Evolutionary conservation across 2,888 invertebrate species (phyloP).

Genomic region (Antheraea yamamai): DNA sequence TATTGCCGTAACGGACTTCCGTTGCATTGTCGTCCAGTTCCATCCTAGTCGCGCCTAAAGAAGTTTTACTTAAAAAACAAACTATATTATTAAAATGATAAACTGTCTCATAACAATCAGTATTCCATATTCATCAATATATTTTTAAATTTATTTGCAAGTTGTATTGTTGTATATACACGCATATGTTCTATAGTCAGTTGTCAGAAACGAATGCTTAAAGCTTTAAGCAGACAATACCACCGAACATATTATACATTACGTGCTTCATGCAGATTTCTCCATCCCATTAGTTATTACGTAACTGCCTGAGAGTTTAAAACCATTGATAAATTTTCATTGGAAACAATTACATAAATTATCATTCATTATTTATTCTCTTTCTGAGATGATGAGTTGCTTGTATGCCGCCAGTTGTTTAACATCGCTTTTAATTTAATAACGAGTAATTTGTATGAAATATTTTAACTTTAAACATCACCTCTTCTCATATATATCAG

Average conservation of each 20-base stretch:
- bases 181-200: not conserved
- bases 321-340: conserved; percentile 7
- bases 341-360: conserved; percentile 18
- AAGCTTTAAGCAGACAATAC: not conserved
- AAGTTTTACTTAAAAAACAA: no score
- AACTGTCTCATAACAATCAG: not conserved
- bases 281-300: conserved; percentile 2
- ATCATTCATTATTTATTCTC: conserved; percentile 17
- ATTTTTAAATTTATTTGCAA: not conserved
- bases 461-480: not conserved
- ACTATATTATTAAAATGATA: no score
- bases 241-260: conserved; percentile 5
- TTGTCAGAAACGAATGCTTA: not conserved
- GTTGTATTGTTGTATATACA: not conserved
- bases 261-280: conserved; percentile 16
- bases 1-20: no score
- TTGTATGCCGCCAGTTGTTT: not conserved
- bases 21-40: no score
- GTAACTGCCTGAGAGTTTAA: conserved; percentile 3
- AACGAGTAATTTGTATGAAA: conserved; percentile 4
- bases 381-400: conserved; percentile 4
- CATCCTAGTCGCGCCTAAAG: no score
- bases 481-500: not conserved
- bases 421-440: conserved; percentile 6
- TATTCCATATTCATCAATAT: not conserved